These are phyloP conservation scores for Belonocnema kinseyi DNA, from an alignment of 1,140 invertebrate species.

Conservation along the genomic window DNA sequence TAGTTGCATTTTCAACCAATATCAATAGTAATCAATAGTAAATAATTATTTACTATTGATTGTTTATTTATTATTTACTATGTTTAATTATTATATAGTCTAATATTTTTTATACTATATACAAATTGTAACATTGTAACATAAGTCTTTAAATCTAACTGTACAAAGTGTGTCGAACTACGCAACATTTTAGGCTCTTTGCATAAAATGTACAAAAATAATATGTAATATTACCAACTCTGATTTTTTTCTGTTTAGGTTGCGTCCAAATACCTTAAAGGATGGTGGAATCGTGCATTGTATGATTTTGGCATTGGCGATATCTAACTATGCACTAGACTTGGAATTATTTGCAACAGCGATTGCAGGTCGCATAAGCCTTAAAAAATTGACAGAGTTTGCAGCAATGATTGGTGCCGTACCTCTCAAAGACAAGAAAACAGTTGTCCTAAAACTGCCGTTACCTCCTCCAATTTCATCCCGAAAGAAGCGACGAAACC, in stretches of 20 bases:
- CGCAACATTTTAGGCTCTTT: too few species aligned
- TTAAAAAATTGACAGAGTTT: conserved; percentile 73
- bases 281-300: conserved; percentile 75
- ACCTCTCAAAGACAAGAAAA: conserved; percentile 63
- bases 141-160: too few species aligned
- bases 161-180: too few species aligned
- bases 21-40: too few species aligned
- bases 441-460: conserved; percentile 70
- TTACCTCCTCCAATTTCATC: conserved; percentile 61
- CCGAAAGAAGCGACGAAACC: conserved; percentile 50
- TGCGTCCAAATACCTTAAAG: conserved; percentile 69
- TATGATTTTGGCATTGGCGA: conserved; percentile 70
- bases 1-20: too few species aligned
- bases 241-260: conserved; percentile 65
- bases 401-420: conserved; percentile 69
- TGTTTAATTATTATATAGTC: too few species aligned
- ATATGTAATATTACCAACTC: conserved; percentile 25
- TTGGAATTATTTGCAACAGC: conserved; percentile 69
- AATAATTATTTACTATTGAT: too few species aligned
- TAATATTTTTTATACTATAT: too few species aligned
- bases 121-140: too few species aligned
- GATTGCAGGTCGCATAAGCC: conserved; percentile 59
- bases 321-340: conserved; percentile 68
- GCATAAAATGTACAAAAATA: neutral
- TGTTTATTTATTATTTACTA: too few species aligned